phyloP scores from a whole-genome alignment of 2,113 vertebrate species.

The Galbula dea region DNA sequence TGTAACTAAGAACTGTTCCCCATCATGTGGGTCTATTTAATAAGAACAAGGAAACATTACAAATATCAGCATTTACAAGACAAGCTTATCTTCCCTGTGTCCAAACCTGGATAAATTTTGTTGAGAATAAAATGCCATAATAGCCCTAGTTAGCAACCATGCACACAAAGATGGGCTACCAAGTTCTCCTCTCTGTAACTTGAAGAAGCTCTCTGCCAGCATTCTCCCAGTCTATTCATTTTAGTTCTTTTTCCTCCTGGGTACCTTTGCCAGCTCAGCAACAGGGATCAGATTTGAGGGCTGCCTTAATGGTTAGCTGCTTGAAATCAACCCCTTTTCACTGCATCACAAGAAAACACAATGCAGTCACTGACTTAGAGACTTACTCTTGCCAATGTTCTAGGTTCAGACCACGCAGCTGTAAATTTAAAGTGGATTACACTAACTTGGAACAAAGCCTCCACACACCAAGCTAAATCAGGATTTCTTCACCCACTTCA shows the following conservation, averaged over 20 bases:
- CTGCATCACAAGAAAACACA: not conserved
- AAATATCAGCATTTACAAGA: conserved; percentile 32
- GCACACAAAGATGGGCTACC: not conserved
- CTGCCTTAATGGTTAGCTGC: not conserved
- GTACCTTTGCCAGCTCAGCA: not conserved
- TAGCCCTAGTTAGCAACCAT: not conserved
- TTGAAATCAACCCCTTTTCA: not conserved
- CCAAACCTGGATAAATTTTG: not conserved
- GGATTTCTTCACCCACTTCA: not conserved
- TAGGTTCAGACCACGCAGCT: not conserved
- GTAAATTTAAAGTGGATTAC: not conserved
- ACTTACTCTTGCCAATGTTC: not conserved
- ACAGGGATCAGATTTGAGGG: not conserved
- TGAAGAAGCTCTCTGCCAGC: not conserved
- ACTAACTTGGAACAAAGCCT: conserved; percentile 1
- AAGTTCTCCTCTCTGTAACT: not conserved
- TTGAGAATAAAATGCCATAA: not conserved
- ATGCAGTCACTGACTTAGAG: not conserved
- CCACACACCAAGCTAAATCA: not conserved
- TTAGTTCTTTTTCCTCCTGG: not conserved
- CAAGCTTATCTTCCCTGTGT: not conserved
- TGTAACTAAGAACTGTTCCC: conserved; percentile 51
- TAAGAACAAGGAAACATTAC: conserved; percentile 46
- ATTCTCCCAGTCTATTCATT: not conserved
- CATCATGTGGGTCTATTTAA: conserved; percentile 38